A percentile compares a stretch with the other conserved stretches of the same genome.
These are phyloP conservation scores for Amyelois transitella DNA, from an alignment of 1,140 invertebrate species.

Conservation along the genomic window DNA sequence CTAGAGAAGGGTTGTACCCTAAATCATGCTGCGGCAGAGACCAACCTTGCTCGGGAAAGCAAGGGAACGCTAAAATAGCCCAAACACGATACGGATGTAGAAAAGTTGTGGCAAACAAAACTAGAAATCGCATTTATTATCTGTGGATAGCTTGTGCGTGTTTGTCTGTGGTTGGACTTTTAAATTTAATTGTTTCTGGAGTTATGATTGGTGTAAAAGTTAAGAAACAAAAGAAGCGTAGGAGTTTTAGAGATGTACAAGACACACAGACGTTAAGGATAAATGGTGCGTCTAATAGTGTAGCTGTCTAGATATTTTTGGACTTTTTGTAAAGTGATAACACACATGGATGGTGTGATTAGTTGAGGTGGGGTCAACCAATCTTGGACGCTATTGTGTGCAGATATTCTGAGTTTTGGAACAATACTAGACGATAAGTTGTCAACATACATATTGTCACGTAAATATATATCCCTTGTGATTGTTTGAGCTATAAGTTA, in stretches of 20 bases:
- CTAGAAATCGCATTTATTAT: constrained; percentile 5
- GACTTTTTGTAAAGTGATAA: no score
- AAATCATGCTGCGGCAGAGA: constrained; percentile 10
- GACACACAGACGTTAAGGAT: neutral
- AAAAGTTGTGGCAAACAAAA: neutral
- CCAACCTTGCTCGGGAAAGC: neutral
- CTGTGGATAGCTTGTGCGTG: neutral
- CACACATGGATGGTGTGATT: no score
- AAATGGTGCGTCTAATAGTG: neutral
- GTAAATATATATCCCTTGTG: no score
- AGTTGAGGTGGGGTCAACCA: no score
- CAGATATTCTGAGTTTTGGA: no score
- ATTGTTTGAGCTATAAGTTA: no score
- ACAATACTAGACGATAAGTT: no score
- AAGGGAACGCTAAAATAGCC: neutral
- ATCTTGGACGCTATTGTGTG: no score
- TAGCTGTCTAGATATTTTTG: neutral
- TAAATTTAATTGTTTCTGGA: constrained; percentile 4
- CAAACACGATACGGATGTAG: neutral
- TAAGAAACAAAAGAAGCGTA: neutral
- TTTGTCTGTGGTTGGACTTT: neutral
- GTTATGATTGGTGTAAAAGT: neutral
- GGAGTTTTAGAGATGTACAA: neutral
- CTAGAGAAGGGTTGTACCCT: neutral
- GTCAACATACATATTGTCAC: no score